These are phyloP conservation scores for Leptoclinus maculatus DNA, from an alignment of 2,797 vertebrate species.

Conservation along the genomic window DNA sequence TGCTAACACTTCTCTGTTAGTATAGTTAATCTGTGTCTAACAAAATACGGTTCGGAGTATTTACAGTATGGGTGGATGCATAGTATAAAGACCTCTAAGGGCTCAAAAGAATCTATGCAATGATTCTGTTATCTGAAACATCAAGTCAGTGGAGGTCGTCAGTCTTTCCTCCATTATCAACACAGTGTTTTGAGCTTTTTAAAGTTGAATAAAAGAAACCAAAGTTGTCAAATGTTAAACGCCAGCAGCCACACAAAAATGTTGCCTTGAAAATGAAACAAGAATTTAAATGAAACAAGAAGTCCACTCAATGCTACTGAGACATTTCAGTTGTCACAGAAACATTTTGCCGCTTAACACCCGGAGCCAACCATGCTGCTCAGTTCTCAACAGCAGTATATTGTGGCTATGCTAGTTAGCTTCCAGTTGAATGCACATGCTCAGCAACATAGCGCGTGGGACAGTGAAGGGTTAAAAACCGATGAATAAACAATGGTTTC, in stretches of 20 bases:
- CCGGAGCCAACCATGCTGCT: background rate
- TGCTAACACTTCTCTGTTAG: slow-evolving; percentile 20
- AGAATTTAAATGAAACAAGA: background rate
- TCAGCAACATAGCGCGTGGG: slow-evolving; percentile 2
- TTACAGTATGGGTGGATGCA: background rate
- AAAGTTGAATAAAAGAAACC: background rate
- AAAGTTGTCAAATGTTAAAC: background rate
- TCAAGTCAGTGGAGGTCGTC: background rate
- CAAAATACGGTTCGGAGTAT: background rate
- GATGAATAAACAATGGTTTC: slow-evolving; percentile 66
- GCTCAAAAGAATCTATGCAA: slow-evolving; percentile 14
- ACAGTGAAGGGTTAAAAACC: slow-evolving; percentile 46
- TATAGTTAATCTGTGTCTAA: slow-evolving; percentile 3
- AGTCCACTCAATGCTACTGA: background rate
- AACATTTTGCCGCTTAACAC: slow-evolving; percentile 11
- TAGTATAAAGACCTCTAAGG: background rate
- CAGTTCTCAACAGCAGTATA: slow-evolving; percentile 1
- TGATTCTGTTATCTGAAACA: background rate
- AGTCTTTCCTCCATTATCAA: slow-evolving; percentile 7
- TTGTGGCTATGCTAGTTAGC: slow-evolving; percentile 4
- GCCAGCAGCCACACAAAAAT: background rate
- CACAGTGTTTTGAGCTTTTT: background rate
- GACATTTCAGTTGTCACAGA: background rate
- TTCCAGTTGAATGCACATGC: background rate
- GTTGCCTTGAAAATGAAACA: no score